Evolutionary conservation across 2,888 invertebrate species (phyloP).

Genomic region (Monopis laevigella): DNA sequence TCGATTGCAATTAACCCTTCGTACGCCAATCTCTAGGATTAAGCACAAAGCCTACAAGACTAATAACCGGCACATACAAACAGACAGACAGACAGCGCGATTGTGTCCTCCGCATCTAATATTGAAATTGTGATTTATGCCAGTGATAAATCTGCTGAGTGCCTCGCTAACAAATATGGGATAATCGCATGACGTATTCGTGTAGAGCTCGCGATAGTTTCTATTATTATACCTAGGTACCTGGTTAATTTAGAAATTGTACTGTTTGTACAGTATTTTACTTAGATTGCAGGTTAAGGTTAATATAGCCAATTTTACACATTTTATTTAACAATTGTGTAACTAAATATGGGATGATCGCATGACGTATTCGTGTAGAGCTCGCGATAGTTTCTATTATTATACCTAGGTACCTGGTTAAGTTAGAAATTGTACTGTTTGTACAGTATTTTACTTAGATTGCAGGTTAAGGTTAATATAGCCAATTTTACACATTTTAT

Average conservation of each 20-base stretch:
- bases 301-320: too few species aligned
- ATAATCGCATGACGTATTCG: slow-evolving; percentile 43
- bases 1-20: slow-evolving; percentile 11
- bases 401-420: too few species aligned
- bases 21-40: slow-evolving; percentile 11
- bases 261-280: too few species aligned
- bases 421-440: too few species aligned
- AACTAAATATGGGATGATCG: slow-evolving; percentile 52
- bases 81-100: slow-evolving; percentile 15
- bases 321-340: too few species aligned
- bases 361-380: slow-evolving; percentile 30
- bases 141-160: slow-evolving; percentile 44
- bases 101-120: slow-evolving; percentile 18
- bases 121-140: slow-evolving; percentile 17
- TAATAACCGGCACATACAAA: slow-evolving; percentile 10
- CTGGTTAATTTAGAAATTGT: too few species aligned
- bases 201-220: slow-evolving; percentile 4
- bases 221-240: too few species aligned
- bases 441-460: too few species aligned
- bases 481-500: too few species aligned
- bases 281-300: too few species aligned
- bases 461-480: too few species aligned
- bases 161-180: slow-evolving; percentile 48
- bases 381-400: slow-evolving; percentile 5
- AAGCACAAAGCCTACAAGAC: slow-evolving; percentile 8